These are phyloP conservation scores for Alethe castanea DNA, from an alignment of 2,113 vertebrate species.

Conservation along the genomic window DNA sequence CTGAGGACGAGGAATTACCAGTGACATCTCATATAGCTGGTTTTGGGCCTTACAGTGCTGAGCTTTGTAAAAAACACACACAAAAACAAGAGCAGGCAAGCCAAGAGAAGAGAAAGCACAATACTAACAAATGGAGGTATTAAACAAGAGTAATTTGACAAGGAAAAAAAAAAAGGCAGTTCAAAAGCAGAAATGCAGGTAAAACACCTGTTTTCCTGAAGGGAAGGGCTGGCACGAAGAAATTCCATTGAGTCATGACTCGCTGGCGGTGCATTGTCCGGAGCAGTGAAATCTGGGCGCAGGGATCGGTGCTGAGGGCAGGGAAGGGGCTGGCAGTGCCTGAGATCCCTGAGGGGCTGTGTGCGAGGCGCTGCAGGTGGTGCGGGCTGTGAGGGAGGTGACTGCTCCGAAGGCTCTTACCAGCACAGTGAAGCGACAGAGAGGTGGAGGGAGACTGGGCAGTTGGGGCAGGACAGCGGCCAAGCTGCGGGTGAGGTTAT, in stretches of 20 bases:
- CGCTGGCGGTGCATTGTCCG: accelerated
- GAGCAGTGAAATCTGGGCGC: accelerated
- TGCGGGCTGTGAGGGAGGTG: accelerated
- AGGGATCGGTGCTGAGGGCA: no score
- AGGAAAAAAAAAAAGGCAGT: neutral
- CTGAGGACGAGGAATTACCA: neutral
- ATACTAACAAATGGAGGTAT: neutral
- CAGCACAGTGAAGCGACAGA: no score
- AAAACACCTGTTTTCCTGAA: neutral
- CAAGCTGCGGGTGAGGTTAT: neutral
- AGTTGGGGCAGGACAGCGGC: no score
- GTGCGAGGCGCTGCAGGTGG: neutral
- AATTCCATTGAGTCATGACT: accelerated
- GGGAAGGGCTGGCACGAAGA: neutral
- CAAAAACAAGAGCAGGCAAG: neutral
- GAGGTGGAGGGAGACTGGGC: accelerated
- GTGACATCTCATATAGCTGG: neutral
- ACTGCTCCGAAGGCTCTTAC: no score
- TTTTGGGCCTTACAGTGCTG: neutral
- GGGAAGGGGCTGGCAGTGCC: neutral
- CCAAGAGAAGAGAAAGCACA: neutral
- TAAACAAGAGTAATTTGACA: neutral
- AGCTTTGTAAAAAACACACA: neutral
- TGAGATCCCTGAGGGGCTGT: accelerated
- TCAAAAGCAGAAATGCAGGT: neutral